Conservation (phyloP, 2,888 invertebrate genomes). For the Synanthedon tipuliformis region DNA sequence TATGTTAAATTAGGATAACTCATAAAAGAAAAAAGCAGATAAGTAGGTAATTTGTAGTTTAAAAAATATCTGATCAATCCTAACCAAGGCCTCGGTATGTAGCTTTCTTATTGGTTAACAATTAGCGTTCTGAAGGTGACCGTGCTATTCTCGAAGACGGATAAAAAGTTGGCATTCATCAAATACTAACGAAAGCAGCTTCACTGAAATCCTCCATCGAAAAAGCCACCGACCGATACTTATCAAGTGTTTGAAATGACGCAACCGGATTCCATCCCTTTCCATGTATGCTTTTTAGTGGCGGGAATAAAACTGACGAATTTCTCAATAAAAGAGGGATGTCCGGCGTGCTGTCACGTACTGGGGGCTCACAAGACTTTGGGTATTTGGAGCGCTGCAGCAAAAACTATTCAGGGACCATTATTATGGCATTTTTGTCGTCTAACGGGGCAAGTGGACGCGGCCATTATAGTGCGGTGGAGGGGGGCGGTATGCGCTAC, state of each 20-base stretch:
- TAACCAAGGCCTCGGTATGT: conserved; percentile 3
- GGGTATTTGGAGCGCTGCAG: conserved; percentile 67
- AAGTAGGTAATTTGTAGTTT: too few relatives aligned
- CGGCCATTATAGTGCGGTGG: conserved; percentile 52
- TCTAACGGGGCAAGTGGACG: conserved; percentile 64
- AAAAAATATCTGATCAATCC: too few relatives aligned
- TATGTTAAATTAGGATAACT: too few relatives aligned
- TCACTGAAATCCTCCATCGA: conserved; percentile 55
- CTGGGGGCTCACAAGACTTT: conserved; percentile 31
- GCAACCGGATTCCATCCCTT: conserved; percentile 62
- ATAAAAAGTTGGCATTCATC: conserved; percentile 56
- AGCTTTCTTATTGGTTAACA: conserved; percentile 59
- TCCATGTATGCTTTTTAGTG: conserved; percentile 49
- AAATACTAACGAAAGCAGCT: conserved; percentile 58
- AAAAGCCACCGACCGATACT: conserved; percentile 59
- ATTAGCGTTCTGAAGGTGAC: conserved; percentile 65
- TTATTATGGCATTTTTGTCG: conserved; percentile 72
- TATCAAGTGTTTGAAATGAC: conserved; percentile 72
- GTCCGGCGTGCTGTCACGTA: conserved; percentile 63
- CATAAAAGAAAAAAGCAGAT: too few relatives aligned
- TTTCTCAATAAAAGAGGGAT: conserved; percentile 70
- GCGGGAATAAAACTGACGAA: conserved; percentile 65
- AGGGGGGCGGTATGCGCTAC: conserved; percentile 19
- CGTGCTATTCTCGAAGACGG: conserved; percentile 41
- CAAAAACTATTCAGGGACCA: conserved; percentile 67